A percentile compares a stretch with the other conserved stretches of the same genome.
These are phyloP conservation scores for Stichopus chloronotus DNA, from an alignment of 35 echinoderm and acorn worm species.

Conservation along the genomic window DNA sequence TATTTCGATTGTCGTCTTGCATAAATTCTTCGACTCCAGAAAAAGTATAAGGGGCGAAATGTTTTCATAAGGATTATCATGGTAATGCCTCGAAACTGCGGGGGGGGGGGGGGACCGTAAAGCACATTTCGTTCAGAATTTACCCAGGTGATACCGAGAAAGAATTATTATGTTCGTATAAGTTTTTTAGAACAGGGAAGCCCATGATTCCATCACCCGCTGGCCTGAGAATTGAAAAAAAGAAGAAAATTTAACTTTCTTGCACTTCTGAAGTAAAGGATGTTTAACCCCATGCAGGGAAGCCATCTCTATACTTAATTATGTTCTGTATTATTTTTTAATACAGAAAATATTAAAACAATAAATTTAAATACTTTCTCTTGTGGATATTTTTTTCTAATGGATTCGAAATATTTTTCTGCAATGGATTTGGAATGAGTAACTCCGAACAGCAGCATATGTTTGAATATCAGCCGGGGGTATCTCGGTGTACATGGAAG, in stretches of 20 bases:
- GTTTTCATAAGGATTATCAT: slow-evolving; percentile 36
- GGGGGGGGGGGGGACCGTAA: not conserved
- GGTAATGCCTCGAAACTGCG: slow-evolving; percentile 3
- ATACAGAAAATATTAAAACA: too few species aligned
- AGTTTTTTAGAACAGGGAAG: not conserved
- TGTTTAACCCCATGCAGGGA: slow-evolving; percentile 26
- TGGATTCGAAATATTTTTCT: not conserved
- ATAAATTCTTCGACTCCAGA: slow-evolving; percentile 29
- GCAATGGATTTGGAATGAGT: not conserved
- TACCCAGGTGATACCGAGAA: not conserved
- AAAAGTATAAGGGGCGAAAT: not conserved
- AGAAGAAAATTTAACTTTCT: slow-evolving; percentile 7
- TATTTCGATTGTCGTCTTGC: not conserved
- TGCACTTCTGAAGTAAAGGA: slow-evolving; percentile 50
- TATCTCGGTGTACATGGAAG: too few species aligned
- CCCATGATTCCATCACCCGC: not conserved
- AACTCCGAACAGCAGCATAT: not conserved
- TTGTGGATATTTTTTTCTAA: too few species aligned
- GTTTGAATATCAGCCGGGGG: not conserved
- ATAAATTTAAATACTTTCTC: too few species aligned
- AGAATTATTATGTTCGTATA: not conserved
- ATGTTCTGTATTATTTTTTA: too few species aligned
- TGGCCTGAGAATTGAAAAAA: not conserved
- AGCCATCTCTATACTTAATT: not conserved
- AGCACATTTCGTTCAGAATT: not conserved